Base-by-base conservation (phyloP, 1,140 invertebrate genomes). In the Zaprionus camerounensis region DNA sequence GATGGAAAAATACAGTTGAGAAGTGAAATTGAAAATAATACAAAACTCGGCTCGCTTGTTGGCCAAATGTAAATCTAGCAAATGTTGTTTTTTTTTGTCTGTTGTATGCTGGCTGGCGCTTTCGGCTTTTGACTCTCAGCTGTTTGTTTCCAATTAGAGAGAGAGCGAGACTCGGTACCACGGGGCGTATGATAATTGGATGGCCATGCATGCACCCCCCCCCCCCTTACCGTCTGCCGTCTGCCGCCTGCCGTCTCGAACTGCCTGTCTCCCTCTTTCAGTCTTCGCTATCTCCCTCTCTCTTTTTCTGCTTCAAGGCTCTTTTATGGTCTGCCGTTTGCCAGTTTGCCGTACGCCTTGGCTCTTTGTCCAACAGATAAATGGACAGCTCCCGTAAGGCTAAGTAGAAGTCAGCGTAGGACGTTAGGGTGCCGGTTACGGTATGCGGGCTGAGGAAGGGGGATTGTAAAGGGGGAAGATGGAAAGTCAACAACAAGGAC, bases 101-200 rank as follows among this genome's bases (percentile, higher is more conserved):
- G 2, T 34, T 34, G 31, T 24, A 24, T 51, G 20, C 20, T 22
- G 46, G 44, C 57, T 80, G 55, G 34, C 56, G 56, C 61, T 71
- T 68, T 82, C 61, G 59, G 26, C 77, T 82, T 86, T 80, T 86
- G 80, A 86, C 80, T 82, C 64, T 73, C 79, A 86, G 83, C 83
- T 86, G 83, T 86, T 86, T 86, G 83, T 82, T 86, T 86, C 83
- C 83, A 86, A 86, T 86, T 86, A 86, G 83, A 86, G 72, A 70
- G 72, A 65, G 46, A 51, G 20, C 4, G 69, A 61, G 20, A 7
- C 41, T 17, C 38, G 56, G 66, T 70, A 82, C 83, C 80, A 82
- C 75, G 83, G 80, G 76, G 72, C 83, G 83, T 80, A 77, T 86
- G 83, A 86, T 86, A 86, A 86, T 86, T 86, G 83, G 82, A 86